A percentile compares a stretch with the other conserved stretches of the same genome.
Evolutionary conservation across 2,888 invertebrate species (phyloP).

Genomic region (Meganola albula): DNA sequence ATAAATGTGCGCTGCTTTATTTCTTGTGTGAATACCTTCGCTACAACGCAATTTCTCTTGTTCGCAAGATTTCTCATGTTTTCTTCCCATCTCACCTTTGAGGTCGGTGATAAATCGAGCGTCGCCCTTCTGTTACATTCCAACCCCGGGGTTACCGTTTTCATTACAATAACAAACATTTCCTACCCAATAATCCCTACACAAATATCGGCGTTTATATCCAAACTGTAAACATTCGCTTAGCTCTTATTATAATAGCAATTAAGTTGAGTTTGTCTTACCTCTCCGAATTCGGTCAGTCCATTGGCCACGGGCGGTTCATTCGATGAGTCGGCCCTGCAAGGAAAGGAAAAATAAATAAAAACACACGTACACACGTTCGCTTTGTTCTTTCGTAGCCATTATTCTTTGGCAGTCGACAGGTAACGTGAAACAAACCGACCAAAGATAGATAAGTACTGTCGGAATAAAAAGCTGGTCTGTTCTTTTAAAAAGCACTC

Average conservation of each 20-base stretch:
- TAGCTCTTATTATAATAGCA: conserved; percentile 12
- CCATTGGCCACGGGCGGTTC: conserved; percentile 66
- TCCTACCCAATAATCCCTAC: conserved; percentile 9
- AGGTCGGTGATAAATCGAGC: no score
- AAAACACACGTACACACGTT: conserved; percentile 27
- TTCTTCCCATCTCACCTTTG: no score
- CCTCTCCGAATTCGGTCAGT: conserved; percentile 74
- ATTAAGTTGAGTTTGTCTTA: conserved; percentile 43
- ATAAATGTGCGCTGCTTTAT: no score
- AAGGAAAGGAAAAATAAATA: conserved; percentile 43
- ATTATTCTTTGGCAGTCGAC: conserved; percentile 16
- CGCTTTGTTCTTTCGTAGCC: conserved; percentile 33
- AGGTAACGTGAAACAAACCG: background rate
- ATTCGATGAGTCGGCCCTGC: conserved; percentile 76
- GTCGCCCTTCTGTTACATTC: no score
- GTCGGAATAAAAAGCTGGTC: conserved; percentile 2
- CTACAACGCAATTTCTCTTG: no score
- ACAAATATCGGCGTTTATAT: conserved; percentile 18
- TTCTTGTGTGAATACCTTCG: no score
- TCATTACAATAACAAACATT: conserved; percentile 1
- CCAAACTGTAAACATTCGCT: conserved; percentile 20
- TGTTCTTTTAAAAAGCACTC: no score
- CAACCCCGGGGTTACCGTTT: no score
- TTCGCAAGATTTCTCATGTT: no score
- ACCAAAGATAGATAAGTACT: conserved; percentile 1